phyloP scores from a whole-genome alignment of 2,797 vertebrate genomes.

The Steatocranus sp. region DNA sequence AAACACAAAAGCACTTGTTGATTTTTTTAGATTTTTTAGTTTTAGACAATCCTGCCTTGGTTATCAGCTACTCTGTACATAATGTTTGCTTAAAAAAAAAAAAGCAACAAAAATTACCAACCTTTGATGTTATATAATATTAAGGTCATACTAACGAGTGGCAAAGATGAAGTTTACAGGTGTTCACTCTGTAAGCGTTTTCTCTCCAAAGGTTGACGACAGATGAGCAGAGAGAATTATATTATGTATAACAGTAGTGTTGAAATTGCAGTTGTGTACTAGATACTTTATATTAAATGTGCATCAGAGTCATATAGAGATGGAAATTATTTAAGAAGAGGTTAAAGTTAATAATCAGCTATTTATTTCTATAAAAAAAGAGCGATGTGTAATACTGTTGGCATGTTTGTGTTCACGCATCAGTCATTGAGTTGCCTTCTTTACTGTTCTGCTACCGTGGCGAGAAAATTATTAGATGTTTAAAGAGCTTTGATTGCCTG shows the following conservation, averaged over 20 bases:
- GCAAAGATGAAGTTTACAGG: conserved; percentile 55
- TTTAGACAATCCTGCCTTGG: conserved; percentile 78
- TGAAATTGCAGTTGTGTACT: conserved; percentile 78
- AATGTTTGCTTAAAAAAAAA: conserved; percentile 56
- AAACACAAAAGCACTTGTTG: conserved; percentile 62
- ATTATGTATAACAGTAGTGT: conserved; percentile 76
- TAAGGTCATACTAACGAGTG: conserved; percentile 53
- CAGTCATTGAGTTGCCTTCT: conserved; percentile 83
- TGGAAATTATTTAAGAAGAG: conserved; percentile 83
- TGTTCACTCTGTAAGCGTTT: conserved; percentile 58
- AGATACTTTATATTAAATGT: conserved; percentile 85
- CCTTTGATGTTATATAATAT: conserved; percentile 62
- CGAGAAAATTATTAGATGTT: conserved; percentile 73
- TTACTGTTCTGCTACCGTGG: conserved; percentile 79
- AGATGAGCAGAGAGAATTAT: conserved; percentile 69
- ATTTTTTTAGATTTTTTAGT: conserved; percentile 57
- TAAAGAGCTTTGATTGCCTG: conserved; percentile 80
- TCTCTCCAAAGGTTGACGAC: conserved; percentile 65
- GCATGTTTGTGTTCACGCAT: conserved; percentile 84
- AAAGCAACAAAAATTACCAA: conserved; percentile 30
- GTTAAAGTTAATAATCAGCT: conserved; percentile 77
- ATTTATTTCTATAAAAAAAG: conserved; percentile 84
- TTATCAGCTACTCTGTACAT: conserved; percentile 74
- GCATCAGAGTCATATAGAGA: conserved; percentile 83
- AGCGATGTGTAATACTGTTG: conserved; percentile 80